A percentile compares a stretch with the other conserved stretches of the same genome.
Conservation (phyloP, 2,113 vertebrate genomes). For the Lepus americanus region DNA sequence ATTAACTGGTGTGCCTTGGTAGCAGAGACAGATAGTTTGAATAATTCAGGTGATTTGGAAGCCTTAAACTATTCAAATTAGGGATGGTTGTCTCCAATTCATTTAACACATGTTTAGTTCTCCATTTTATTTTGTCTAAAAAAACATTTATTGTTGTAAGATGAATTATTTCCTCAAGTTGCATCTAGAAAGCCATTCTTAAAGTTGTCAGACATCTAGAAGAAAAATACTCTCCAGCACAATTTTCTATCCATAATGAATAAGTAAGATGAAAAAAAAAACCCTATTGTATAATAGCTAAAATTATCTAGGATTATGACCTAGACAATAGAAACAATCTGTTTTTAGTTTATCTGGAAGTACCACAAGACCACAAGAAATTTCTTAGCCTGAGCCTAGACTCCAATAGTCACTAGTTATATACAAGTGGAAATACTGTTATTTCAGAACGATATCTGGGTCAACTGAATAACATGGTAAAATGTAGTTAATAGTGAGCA, state of each 20-base stretch:
- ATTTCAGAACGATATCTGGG: background rate
- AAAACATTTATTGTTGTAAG: slow-evolving; percentile 59
- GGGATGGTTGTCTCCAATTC: slow-evolving; percentile 35
- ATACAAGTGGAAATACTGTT: background rate
- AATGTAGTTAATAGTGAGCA: background rate
- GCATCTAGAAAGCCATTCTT: slow-evolving; percentile 64
- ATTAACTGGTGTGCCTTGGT: background rate
- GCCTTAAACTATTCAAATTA: slow-evolving; percentile 53
- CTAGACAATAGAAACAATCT: background rate
- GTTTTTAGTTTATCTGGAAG: slow-evolving; percentile 18
- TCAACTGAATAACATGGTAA: background rate
- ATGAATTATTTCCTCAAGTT: slow-evolving; percentile 72
- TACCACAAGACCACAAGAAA: background rate
- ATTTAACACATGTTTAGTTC: slow-evolving; percentile 60
- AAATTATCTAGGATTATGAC: slow-evolving; percentile 20
- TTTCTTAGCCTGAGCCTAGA: background rate
- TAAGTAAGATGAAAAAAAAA: background rate
- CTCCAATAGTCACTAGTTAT: background rate
- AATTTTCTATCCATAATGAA: slow-evolving; percentile 60
- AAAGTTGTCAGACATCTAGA: slow-evolving; percentile 53
- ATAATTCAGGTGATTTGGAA: slow-evolving; percentile 60
- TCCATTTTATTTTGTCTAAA: slow-evolving; percentile 62
- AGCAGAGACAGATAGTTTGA: slow-evolving; percentile 49
- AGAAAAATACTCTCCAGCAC: slow-evolving; percentile 10
- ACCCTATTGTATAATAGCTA: background rate